Conservation (phyloP, 2,113 vertebrate species). For the Peromyscus polionotus region DNA sequence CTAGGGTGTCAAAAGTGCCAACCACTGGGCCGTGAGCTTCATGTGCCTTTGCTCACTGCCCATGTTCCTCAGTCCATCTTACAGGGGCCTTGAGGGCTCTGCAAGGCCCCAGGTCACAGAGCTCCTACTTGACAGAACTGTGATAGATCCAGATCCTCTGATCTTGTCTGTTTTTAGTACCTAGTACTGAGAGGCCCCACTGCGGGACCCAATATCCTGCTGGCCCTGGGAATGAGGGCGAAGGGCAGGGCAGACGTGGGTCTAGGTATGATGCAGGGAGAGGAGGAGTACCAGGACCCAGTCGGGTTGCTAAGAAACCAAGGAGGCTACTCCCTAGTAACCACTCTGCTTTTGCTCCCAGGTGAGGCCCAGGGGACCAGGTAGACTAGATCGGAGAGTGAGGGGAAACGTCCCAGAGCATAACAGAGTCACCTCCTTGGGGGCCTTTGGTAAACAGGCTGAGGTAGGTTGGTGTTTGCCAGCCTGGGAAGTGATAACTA, state of each 20-base stretch:
- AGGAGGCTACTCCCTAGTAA: neutral
- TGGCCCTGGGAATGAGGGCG: neutral
- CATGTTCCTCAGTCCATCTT: neutral
- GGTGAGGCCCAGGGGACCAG: neutral
- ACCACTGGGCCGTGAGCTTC: neutral
- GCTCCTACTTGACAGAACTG: neutral
- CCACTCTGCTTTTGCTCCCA: neutral
- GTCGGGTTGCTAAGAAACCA: neutral
- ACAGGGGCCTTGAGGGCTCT: neutral
- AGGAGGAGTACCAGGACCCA: neutral
- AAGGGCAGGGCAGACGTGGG: neutral
- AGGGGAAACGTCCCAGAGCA: neutral
- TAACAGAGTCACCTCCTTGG: neutral
- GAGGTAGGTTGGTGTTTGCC: neutral
- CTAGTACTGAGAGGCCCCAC: fast-evolving
- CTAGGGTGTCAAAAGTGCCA: fast-evolving
- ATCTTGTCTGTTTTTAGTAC: neutral
- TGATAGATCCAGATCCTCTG: neutral
- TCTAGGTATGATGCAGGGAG: neutral
- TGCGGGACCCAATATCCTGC: neutral
- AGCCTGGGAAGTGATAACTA: neutral
- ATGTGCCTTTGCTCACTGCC: neutral
- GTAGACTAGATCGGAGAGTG: neutral
- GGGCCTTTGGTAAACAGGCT: neutral
- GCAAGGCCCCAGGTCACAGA: neutral